phyloP scores from a whole-genome alignment of 2,888 invertebrate genomes.

The Alsophila aescularia region DNA sequence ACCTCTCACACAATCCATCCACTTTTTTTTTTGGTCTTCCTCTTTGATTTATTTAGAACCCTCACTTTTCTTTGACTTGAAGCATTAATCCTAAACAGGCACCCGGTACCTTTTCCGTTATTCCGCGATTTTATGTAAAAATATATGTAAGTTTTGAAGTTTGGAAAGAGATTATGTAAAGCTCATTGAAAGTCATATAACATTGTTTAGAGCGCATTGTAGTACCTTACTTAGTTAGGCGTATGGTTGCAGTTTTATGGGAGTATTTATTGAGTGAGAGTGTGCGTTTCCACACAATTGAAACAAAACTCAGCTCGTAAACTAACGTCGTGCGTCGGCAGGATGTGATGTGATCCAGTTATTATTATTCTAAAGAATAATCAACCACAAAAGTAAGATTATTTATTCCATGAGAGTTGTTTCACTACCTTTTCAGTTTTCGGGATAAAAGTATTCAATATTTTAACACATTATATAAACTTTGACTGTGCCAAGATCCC shows the following conservation, averaged over 20 bases:
- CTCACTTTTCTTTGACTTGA: too few relatives aligned
- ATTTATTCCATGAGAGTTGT: not conserved
- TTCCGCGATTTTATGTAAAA: too few relatives aligned
- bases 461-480: too few relatives aligned
- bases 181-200: constrained; percentile 32
- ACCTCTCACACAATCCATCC: too few relatives aligned
- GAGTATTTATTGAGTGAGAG: constrained; percentile 16
- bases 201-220: constrained; percentile 1
- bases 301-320: not conserved
- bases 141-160: too few relatives aligned
- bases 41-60: too few relatives aligned
- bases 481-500: too few relatives aligned
- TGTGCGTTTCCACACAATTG: constrained; percentile 5
- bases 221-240: not conserved
- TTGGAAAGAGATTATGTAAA: constrained; percentile 22
- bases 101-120: too few relatives aligned
- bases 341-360: constrained; percentile 19
- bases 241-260: not conserved
- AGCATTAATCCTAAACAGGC: too few relatives aligned
- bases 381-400: constrained; percentile 9
- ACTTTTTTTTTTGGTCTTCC: too few relatives aligned
- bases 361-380: not conserved
- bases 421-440: too few relatives aligned
- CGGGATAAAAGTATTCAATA: too few relatives aligned
- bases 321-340: constrained; percentile 10